phyloP scores from a whole-genome alignment of 2,797 vertebrate species.

The Sebastolobus alascanus region DNA sequence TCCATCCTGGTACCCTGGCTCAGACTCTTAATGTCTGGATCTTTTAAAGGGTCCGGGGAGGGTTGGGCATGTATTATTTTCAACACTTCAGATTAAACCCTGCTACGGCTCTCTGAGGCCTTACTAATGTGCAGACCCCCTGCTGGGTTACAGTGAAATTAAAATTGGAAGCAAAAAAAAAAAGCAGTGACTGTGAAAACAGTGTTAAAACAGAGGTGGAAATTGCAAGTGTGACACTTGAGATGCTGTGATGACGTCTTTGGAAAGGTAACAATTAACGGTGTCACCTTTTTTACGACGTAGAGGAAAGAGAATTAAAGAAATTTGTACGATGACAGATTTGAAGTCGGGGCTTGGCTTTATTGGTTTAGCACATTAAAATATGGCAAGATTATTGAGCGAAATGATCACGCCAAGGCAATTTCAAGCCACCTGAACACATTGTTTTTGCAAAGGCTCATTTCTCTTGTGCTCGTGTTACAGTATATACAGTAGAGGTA shows the following conservation, averaged over 20 bases:
- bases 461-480: conserved; percentile 14
- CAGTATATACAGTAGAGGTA: not conserved
- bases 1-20: conserved; percentile 68
- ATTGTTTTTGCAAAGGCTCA: conserved; percentile 40
- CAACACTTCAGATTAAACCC: conserved; percentile 76
- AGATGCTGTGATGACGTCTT: conserved; percentile 69
- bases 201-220: conserved; percentile 54
- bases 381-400: conserved; percentile 29
- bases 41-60: conserved; percentile 72
- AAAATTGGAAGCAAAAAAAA: conserved; percentile 37
- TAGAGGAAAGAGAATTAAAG: conserved; percentile 63
- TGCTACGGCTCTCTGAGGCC: conserved; percentile 64
- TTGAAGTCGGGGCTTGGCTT: conserved; percentile 66
- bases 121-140: conserved; percentile 64
- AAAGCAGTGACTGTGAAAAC: conserved; percentile 50
- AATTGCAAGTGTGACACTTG: conserved; percentile 60
- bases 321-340: conserved; percentile 53
- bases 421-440: conserved; percentile 48
- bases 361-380: conserved; percentile 59
- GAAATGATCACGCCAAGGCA: conserved; percentile 36
- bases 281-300: conserved; percentile 65
- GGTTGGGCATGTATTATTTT: conserved; percentile 73
- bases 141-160: conserved; percentile 68
- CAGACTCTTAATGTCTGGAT: conserved; percentile 60
- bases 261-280: conserved; percentile 65